phyloP scores from a whole-genome alignment of 2,797 vertebrate genomes.

The Rhinoraja longicauda region DNA sequence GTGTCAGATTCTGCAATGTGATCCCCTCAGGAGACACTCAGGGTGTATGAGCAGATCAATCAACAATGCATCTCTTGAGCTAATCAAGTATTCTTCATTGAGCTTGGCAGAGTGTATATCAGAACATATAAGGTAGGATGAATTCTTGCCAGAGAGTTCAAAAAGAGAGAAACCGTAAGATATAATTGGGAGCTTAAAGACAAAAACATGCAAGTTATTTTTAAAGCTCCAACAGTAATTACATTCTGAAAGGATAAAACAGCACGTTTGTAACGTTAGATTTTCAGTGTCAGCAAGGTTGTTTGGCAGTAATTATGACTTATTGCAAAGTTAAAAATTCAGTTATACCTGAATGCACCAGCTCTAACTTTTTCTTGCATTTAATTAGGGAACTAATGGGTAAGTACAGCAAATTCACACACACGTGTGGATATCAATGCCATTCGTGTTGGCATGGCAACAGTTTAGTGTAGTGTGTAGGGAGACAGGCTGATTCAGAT shows the following conservation, averaged over 20 bases:
- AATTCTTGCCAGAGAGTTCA: neutral
- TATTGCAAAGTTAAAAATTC: neutral
- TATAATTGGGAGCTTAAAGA: neutral
- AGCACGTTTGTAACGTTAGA: neutral
- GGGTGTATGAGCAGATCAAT: neutral
- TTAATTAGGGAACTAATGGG: neutral
- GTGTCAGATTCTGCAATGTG: neutral
- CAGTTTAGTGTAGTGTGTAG: neutral
- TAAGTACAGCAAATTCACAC: neutral
- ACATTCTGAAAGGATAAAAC: neutral
- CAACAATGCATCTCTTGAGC: neutral
- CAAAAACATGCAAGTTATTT: neutral
- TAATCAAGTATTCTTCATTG: neutral
- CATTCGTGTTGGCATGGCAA: no score
- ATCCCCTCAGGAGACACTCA: neutral
- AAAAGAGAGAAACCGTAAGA: neutral
- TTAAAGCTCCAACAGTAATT: neutral
- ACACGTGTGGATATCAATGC: neutral
- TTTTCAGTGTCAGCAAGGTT: neutral
- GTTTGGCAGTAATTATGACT: neutral
- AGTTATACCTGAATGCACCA: neutral
- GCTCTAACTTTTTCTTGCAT: neutral
- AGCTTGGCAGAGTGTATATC: neutral
- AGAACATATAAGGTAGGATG: neutral
- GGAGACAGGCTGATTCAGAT: neutral